Percentiles rank a stretch among this genome's conserved stretches.
Evolutionary conservation across 2,797 vertebrate species (phyloP).

Genomic region (Halcyon chelicuti): DNA sequence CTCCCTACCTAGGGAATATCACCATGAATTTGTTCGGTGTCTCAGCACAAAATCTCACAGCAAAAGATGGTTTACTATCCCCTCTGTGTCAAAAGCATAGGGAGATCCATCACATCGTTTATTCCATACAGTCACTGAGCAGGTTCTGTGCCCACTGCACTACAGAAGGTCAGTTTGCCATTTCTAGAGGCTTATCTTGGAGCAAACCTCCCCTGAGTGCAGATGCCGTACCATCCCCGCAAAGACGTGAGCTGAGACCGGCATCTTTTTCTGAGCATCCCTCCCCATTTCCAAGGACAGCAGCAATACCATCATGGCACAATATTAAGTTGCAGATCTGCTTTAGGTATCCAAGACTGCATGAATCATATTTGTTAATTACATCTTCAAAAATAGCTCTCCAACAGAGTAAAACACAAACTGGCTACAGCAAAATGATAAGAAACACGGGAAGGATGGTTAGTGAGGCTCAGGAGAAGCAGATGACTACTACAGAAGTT

Average conservation of each 20-base stretch:
- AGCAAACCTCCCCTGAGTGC: neutral
- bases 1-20: slow-evolving; percentile 72
- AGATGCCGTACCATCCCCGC: neutral
- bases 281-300: neutral
- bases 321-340: neutral
- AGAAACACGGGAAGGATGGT: neutral
- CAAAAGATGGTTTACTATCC: neutral
- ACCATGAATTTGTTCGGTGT: slow-evolving; percentile 74
- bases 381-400: neutral
- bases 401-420: neutral
- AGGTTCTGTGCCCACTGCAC: neutral
- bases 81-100: neutral
- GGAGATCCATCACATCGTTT: neutral
- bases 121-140: neutral
- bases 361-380: neutral
- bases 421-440: neutral
- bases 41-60: slow-evolving; percentile 58
- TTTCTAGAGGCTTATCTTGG: neutral
- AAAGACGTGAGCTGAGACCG: neutral
- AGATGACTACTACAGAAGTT: neutral
- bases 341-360: neutral
- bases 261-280: neutral
- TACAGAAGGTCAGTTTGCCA: neutral
- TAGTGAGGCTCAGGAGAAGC: neutral
- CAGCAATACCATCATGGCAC: neutral